Conservation (phyloP, 2,113 vertebrate species). For the Pholis gunnellus region DNA sequence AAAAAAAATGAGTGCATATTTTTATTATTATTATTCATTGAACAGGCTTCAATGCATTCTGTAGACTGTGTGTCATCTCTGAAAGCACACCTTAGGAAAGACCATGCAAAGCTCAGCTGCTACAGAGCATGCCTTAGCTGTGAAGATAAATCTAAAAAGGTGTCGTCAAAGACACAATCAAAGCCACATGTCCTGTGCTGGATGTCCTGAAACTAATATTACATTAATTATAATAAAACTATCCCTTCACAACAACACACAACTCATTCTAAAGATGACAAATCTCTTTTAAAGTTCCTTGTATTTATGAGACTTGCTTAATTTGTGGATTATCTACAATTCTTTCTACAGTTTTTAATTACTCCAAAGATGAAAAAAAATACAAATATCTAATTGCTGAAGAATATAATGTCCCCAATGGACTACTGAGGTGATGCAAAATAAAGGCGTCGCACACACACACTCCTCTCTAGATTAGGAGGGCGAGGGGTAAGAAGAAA, state of each 20-base stretch:
- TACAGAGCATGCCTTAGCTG: constrained; percentile 51
- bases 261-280: constrained; percentile 2
- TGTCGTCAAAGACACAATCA: background rate
- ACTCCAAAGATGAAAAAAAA: background rate
- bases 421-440: constrained; percentile 55
- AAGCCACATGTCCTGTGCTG: background rate
- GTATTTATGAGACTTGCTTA: background rate
- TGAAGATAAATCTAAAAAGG: constrained; percentile 32
- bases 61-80: constrained; percentile 12
- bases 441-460: background rate
- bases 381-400: background rate
- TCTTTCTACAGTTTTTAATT: background rate
- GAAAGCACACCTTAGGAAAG: constrained; percentile 48
- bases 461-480: constrained; percentile 7
- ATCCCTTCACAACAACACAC: constrained; percentile 18
- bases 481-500: background rate
- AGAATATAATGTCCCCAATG: background rate
- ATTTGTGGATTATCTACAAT: background rate
- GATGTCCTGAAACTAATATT: background rate
- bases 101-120: constrained; percentile 67
- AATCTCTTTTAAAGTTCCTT: background rate
- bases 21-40: constrained; percentile 4
- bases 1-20: constrained; percentile 63
- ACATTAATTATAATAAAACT: background rate
- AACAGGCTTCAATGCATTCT: constrained; percentile 33